Percentiles rank a stretch among this genome's conserved stretches.
These are phyloP conservation scores for Axea sp. DNA, from an alignment of 2,888 invertebrate species.

Conservation along the genomic window DNA sequence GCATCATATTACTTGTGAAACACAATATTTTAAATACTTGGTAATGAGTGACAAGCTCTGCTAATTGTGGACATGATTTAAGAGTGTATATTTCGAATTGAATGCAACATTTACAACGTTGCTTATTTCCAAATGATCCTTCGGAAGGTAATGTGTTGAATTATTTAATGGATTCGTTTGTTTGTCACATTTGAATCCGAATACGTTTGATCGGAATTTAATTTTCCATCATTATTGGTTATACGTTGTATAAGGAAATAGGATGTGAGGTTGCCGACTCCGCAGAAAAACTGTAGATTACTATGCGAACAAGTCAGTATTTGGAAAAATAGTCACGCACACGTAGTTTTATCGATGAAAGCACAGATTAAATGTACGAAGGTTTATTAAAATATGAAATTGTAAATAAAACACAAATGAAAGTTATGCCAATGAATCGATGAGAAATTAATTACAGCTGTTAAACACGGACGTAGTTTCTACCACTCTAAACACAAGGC, in stretches of 20 bases:
- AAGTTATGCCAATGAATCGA: background rate
- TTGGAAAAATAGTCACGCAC: conserved; percentile 19
- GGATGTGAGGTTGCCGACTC: background rate
- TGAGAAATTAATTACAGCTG: conserved; percentile 6
- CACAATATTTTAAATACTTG: no score
- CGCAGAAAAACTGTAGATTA: conserved; percentile 4
- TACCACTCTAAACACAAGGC: background rate
- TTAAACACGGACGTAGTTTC: background rate
- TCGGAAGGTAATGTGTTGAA: no score
- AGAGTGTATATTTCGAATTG: no score
- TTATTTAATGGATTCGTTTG: no score
- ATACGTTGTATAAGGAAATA: background rate
- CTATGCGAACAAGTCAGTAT: conserved; percentile 15
- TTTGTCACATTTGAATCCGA: no score
- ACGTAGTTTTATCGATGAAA: conserved; percentile 5
- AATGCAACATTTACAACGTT: no score
- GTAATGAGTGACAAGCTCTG: no score
- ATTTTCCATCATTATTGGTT: no score
- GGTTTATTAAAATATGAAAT: conserved; percentile 32
- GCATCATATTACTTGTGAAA: no score
- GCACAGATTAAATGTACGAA: conserved; percentile 9
- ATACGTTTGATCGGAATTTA: no score
- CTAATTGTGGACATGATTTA: no score
- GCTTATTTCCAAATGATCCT: no score
- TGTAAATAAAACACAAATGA: conserved; percentile 23